Conservation (phyloP, 1,140 invertebrate genomes). For the Dryas iulia region DNA sequence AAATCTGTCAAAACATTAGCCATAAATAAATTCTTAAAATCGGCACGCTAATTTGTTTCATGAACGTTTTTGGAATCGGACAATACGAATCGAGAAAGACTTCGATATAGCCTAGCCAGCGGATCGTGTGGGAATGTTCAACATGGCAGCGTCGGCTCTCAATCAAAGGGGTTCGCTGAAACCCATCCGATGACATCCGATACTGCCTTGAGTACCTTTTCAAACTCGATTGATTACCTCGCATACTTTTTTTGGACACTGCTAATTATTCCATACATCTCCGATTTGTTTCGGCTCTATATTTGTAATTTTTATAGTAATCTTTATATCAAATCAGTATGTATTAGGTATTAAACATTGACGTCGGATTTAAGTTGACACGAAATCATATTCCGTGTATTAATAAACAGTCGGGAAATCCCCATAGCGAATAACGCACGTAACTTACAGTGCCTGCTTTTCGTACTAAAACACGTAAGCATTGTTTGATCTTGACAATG, state of each 20-base stretch:
- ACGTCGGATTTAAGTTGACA: slow-evolving; percentile 17
- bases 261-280: slow-evolving; percentile 40
- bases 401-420: slow-evolving; percentile 53
- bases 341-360: not conserved
- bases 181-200: slow-evolving; percentile 54
- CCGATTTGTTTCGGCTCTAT: slow-evolving; percentile 21
- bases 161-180: slow-evolving; percentile 71
- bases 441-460: slow-evolving; percentile 42
- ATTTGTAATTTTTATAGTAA: slow-evolving; percentile 22
- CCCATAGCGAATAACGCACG: slow-evolving; percentile 51
- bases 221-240: slow-evolving; percentile 45
- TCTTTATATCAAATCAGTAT: not conserved
- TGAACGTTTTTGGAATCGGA: slow-evolving; percentile 63
- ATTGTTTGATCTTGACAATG: slow-evolving; percentile 64
- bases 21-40: slow-evolving; percentile 32
- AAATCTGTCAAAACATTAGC: slow-evolving; percentile 21
- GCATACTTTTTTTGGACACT: slow-evolving; percentile 41
- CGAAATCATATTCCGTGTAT: slow-evolving; percentile 35
- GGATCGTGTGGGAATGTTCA: slow-evolving; percentile 73
- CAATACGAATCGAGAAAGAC: slow-evolving; percentile 54
- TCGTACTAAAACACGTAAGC: slow-evolving; percentile 58
- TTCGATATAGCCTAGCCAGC: slow-evolving; percentile 48
- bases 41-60: slow-evolving; percentile 35
- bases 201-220: slow-evolving; percentile 47
- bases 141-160: slow-evolving; percentile 59